Conservation (phyloP, 2,797 vertebrate species). For the Benthosema pterotum region DNA sequence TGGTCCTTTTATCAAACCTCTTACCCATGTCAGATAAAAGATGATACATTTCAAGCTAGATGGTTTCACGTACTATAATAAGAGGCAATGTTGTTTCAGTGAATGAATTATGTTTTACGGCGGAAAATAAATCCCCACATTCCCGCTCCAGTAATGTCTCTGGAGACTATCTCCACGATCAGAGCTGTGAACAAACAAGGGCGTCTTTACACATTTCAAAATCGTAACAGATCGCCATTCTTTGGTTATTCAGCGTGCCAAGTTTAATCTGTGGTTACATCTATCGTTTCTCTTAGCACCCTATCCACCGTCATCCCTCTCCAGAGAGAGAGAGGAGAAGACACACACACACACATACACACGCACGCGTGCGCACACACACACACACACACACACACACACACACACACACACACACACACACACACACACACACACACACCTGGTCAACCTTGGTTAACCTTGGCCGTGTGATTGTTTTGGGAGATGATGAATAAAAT, state of each 20-base stretch:
- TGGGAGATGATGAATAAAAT: not conserved
- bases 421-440: conserved; percentile 6
- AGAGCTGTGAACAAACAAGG: no score
- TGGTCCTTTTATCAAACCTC: no score
- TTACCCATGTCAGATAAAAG: no score
- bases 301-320: conserved; percentile 58
- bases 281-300: conserved; percentile 44
- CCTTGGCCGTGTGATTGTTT: not conserved
- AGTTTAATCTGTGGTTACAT: conserved; percentile 54
- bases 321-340: no score
- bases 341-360: conserved; percentile 35
- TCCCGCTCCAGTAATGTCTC: no score
- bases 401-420: not conserved
- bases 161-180: no score
- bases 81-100: no score
- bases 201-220: conserved; percentile 34
- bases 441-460: not conserved
- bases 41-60: no score
- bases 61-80: no score
- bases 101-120: no score
- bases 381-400: not conserved
- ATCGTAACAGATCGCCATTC: conserved; percentile 43
- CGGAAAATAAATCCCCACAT: no score
- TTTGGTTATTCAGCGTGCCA: no score
- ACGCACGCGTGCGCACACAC: conserved; percentile 20